Base-by-base conservation (phyloP, 1,140 invertebrate species). In the Megathymus violae region DNA sequence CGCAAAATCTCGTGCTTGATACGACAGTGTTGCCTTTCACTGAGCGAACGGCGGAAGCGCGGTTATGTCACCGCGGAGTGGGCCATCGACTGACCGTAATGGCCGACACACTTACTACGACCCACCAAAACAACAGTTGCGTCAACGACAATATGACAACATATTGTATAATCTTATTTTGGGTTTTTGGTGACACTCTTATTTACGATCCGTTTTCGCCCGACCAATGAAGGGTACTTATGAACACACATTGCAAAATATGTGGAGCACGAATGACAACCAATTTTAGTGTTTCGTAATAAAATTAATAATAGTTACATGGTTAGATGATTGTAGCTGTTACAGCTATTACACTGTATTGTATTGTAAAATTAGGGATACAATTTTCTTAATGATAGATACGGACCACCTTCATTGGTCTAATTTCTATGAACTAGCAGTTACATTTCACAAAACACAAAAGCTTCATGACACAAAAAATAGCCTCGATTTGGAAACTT, bases 81-180 rank as follows among this genome's bases (percentile, higher is more conserved):
- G 84, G 83, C 76, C 87, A 89, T 80, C 80, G 76, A 62, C 70
- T 84, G 87, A 85, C 85, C 85, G 82, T 74, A 82, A 88, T 86
- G 79, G 71, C 69, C 79, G 86, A 76, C 87, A 87, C 72, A 89
- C 87, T 89, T 89, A 84, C 80, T 74, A 75, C 83, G 83, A 84
- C 82, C 82, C 80, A 84, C 82, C 83, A 85, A 87, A 87, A 83
- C 82, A 86, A 80, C 64, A 69, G 66, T 89, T 85, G 78, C 82
- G 79, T 84, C 83, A 86, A 78, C 71, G 64, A 74, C 70, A 62
- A 67, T 66, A 78, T 78, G 74, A 81, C 76, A 80, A 78, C 77
- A 72, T 71, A 67, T 89, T 85, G 67, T 74, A 80, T 82, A 83
- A 81, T 56, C 46, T 47, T 64, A 80, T 76, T 81, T 86, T 80